These are phyloP conservation scores for Asbolus verrucosus DNA, from an alignment of 1,140 invertebrate species.

Conservation along the genomic window DNA sequence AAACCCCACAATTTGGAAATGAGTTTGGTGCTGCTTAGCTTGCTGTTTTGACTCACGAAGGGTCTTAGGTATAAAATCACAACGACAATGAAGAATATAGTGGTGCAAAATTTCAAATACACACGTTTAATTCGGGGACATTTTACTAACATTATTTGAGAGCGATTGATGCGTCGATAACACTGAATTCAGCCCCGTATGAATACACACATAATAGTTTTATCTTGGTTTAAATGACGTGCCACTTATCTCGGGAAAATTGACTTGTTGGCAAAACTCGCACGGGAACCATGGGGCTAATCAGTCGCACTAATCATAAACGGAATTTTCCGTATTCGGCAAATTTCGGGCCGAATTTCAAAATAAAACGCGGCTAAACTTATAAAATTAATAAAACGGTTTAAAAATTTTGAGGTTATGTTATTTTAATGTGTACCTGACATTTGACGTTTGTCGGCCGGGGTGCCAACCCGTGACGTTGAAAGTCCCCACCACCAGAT, in stretches of 20 bases:
- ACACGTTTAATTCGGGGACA: slow-evolving; percentile 55
- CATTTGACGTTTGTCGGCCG: neutral
- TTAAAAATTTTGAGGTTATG: slow-evolving; percentile 43
- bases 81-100: slow-evolving; percentile 45
- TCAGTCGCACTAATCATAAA: no score
- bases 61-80: slow-evolving; percentile 49
- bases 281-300: no score
- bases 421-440: slow-evolving; percentile 6
- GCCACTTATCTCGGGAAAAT: slow-evolving; percentile 21
- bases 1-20: slow-evolving; percentile 18
- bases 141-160: slow-evolving; percentile 54
- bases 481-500: no score
- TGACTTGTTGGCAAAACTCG: slow-evolving; percentile 49
- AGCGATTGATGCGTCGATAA: neutral
- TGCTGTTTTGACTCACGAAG: slow-evolving; percentile 3
- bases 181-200: neutral
- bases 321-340: no score
- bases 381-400: neutral
- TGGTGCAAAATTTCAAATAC: slow-evolving; percentile 47
- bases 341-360: no score
- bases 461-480: slow-evolving; percentile 23
- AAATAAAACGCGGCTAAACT: neutral
- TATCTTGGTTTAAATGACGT: slow-evolving; percentile 8
- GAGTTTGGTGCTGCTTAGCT: slow-evolving; percentile 24
- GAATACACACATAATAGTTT: neutral